Evolutionary conservation across 2,113 vertebrate species (phyloP), one percentile per base, ranked within the genome.

Genomic region (Arizona elegans): DNA sequence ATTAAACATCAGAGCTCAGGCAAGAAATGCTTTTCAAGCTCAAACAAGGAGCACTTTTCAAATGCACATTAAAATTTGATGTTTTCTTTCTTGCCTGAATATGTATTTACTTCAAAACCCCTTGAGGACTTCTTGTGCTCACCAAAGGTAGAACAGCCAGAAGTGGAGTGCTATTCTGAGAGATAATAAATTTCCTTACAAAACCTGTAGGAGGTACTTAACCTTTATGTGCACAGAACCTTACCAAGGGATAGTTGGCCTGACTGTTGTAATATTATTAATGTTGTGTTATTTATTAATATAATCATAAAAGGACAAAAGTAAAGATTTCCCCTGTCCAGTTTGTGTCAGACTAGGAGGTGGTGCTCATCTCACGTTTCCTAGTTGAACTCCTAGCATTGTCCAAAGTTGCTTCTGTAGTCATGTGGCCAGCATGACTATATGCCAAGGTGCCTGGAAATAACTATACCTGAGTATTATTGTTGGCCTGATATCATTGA

Each of bases 21-120:
- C 70, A 89, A 88, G 59, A 55, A 85, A 52, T 59, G 70, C 88
- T 90, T 93, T 89, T 86, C 54, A 88, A 70, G 86, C 86, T 88
- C 86, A 93, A 90, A 89, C 88, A 90, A 86, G 88, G 86, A 88
- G 50, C 50, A 88, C 33, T 33, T 75, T 92, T 62, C 70, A 86
- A 86, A 93, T 90, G 89, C 92, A 93, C 43, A 90, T 90, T 93
- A 88, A 93, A 17, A 89, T 93, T 85, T 90, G 54, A 54, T 62
- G 12, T 29, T 89, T 75, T 89, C 38, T 90, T 85, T 59, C 54
- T 85, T 59, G 43, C 92, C 88, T 53, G 26, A 58, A 89, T 89
- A 38, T 21, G 5, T 88, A 88, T 88, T 88, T 87, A 88, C 50
- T 75, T 92, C 92, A 89, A 90, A 58, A 86, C 19, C 55, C 75